Evolutionary conservation across 2,797 vertebrate genomes (phyloP).

Genomic region (Acrossocheilus wenchowensis): DNA sequence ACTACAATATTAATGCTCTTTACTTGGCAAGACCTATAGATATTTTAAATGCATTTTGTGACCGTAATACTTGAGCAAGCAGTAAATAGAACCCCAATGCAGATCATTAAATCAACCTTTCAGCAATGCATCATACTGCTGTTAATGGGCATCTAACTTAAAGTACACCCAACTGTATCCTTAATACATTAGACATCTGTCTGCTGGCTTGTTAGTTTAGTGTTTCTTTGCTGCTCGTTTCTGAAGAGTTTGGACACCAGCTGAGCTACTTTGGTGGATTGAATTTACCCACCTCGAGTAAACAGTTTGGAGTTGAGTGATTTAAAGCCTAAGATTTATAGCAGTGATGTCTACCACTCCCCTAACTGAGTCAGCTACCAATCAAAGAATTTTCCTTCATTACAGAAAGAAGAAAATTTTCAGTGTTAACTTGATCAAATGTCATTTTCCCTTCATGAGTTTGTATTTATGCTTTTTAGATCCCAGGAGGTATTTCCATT

Average conservation of each 20-base stretch:
- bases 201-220: constrained; percentile 25
- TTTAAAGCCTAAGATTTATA: constrained; percentile 74
- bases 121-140: constrained; percentile 76
- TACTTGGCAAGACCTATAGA: constrained; percentile 26
- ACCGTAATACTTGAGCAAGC: constrained; percentile 64
- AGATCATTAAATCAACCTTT: constrained; percentile 69
- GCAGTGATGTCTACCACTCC: constrained; percentile 65
- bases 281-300: constrained; percentile 34
- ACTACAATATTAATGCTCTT: not conserved
- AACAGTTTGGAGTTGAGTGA: constrained; percentile 61
- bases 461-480: not conserved
- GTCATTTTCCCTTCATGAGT: constrained; percentile 7
- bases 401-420: constrained; percentile 61
- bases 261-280: constrained; percentile 31
- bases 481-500: not conserved
- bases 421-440: constrained; percentile 22
- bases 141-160: constrained; percentile 61
- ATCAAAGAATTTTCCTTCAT: constrained; percentile 69
- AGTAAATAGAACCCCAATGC: constrained; percentile 71
- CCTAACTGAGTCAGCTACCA: constrained; percentile 60
- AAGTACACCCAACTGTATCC: constrained; percentile 50
- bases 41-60: constrained; percentile 49
- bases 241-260: constrained; percentile 2
- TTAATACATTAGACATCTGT: constrained; percentile 24
- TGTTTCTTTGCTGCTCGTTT: not conserved